A percentile compares a stretch with the other conserved stretches of the same genome.
phyloP scores from a whole-genome alignment of 2,113 vertebrate genomes.

The Odontophorus gujanensis region DNA sequence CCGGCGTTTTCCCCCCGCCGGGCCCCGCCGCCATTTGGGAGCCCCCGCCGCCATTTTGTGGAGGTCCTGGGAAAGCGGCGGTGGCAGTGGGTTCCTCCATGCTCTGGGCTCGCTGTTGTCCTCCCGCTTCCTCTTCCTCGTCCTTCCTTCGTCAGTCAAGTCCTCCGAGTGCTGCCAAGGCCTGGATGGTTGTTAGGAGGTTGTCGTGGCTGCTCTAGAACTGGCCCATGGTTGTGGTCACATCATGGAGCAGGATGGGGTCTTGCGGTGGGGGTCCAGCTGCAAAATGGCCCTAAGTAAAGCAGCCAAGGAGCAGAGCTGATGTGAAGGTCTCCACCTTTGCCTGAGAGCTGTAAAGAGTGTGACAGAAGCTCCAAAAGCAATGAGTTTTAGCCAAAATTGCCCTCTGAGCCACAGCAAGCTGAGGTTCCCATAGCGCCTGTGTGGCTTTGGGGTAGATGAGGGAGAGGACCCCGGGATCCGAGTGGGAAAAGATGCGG shows the following conservation, averaged over 20 bases:
- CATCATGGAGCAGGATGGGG: rapidly evolving
- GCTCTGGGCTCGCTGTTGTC: rapidly evolving
- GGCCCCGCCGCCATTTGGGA: constrained; percentile 56
- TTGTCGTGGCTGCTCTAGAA: rapidly evolving
- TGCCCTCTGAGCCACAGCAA: not conserved
- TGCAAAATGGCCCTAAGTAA: rapidly evolving
- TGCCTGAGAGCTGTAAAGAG: not conserved
- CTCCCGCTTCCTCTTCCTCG: rapidly evolving
- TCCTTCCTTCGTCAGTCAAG: not conserved
- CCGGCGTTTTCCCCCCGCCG: not conserved
- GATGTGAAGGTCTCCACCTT: rapidly evolving
- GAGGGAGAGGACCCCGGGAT: not conserved
- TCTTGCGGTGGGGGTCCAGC: rapidly evolving
- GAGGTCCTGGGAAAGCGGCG: not conserved
- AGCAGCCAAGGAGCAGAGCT: rapidly evolving
- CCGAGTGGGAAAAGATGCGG: rapidly evolving
- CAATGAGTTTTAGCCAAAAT: rapidly evolving
- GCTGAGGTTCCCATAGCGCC: rapidly evolving
- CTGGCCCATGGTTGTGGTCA: not conserved
- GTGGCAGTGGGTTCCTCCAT: rapidly evolving
- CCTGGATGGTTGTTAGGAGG: rapidly evolving
- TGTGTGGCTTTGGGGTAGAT: rapidly evolving
- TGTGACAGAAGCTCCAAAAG: not conserved
- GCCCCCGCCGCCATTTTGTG: constrained; percentile 46
- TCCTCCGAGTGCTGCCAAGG: rapidly evolving